Conservation (phyloP, 2,797 vertebrate species). For the Diceros bicornis region DNA sequence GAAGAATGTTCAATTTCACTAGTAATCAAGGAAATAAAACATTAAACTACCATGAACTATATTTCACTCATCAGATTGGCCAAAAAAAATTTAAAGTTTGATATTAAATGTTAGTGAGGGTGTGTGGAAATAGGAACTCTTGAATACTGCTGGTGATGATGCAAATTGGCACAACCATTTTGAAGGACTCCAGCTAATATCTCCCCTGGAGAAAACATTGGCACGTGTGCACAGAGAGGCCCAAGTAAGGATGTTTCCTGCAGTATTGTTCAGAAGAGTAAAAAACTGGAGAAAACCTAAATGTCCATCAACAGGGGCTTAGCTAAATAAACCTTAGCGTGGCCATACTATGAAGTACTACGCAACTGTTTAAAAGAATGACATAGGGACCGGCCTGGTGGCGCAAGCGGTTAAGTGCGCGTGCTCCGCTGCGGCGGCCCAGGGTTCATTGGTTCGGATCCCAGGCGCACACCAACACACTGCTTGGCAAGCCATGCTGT, state of each 20-base stretch:
- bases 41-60: slow-evolving; percentile 64
- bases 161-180: background rate
- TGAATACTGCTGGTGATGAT: background rate
- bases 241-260: background rate
- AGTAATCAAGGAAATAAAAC: slow-evolving; percentile 83
- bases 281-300: background rate
- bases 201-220: background rate
- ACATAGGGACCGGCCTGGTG: too few species aligned
- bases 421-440: too few species aligned
- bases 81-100: background rate
- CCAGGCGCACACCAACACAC: too few species aligned
- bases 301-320: background rate
- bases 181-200: background rate
- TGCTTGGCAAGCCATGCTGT: too few species aligned
- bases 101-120: background rate
- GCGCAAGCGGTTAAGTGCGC: too few species aligned
- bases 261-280: background rate
- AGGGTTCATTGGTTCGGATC: too few species aligned
- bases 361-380: background rate
- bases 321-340: background rate
- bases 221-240: background rate
- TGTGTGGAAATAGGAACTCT: background rate
- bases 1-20: slow-evolving; percentile 78
- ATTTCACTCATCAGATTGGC: slow-evolving; percentile 67
- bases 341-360: fast-evolving